Percentiles rank a stretch among this genome's conserved stretches.
phyloP scores from a whole-genome alignment of 2,797 vertebrate genomes.

The Chaetodon trifasciatus region DNA sequence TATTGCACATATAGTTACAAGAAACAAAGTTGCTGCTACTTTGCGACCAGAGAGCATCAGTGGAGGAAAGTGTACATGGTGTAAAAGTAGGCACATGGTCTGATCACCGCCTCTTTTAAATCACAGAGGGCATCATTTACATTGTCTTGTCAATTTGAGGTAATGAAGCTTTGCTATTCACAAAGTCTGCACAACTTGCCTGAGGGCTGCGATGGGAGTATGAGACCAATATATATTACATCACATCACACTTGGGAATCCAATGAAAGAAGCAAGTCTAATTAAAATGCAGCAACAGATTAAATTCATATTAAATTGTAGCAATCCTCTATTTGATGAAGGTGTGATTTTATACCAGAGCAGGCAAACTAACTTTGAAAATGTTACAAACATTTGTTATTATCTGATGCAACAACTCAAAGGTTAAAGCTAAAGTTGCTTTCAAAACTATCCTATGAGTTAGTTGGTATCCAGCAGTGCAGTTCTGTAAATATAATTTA shows the following conservation, averaged over 20 bases:
- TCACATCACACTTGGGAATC: slow-evolving; percentile 43
- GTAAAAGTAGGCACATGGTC: not conserved
- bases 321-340: not conserved
- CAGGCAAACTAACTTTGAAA: slow-evolving; percentile 12
- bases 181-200: slow-evolving; percentile 27
- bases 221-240: slow-evolving; percentile 23
- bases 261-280: not conserved
- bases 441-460: slow-evolving; percentile 4
- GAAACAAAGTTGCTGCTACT: slow-evolving; percentile 12
- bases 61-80: not conserved
- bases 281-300: slow-evolving; percentile 43
- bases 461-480: not conserved
- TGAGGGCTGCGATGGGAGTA: slow-evolving; percentile 23
- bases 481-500: not conserved
- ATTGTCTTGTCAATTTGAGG: slow-evolving; percentile 37
- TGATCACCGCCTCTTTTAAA: slow-evolving; percentile 14
- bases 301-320: slow-evolving; percentile 24
- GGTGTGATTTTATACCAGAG: slow-evolving; percentile 12
- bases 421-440: not conserved
- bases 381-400: not conserved
- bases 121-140: slow-evolving; percentile 37
- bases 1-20: slow-evolving; percentile 8
- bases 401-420: slow-evolving; percentile 41
- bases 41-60: slow-evolving; percentile 13
- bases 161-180: slow-evolving; percentile 26